These are phyloP conservation scores for Liparis tanakae DNA, from an alignment of 2,797 vertebrate genomes.

Conservation along the genomic window DNA sequence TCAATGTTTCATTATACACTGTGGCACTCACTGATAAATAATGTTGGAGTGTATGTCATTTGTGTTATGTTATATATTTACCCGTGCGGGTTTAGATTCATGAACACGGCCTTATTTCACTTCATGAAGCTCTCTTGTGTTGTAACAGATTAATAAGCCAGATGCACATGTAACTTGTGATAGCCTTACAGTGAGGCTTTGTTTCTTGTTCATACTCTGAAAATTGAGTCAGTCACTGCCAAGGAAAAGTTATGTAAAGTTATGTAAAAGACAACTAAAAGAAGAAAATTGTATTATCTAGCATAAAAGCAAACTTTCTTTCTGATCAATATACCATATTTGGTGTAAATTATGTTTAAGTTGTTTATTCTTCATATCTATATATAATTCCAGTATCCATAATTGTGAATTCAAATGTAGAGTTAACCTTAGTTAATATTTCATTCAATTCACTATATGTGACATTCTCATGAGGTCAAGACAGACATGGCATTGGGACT, in stretches of 20 bases:
- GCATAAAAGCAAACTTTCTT: not conserved
- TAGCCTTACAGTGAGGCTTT: not conserved
- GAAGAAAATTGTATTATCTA: not conserved
- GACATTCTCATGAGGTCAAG: conserved; percentile 30
- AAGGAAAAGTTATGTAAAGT: too few relatives aligned
- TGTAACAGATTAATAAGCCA: not conserved
- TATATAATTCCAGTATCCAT: not conserved
- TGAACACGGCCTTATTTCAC: not conserved
- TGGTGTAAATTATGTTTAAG: not conserved
- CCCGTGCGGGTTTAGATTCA: not conserved
- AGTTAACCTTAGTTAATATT: not conserved
- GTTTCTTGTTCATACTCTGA: not conserved
- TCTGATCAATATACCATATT: not conserved
- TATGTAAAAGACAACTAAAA: not conserved
- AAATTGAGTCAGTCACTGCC: not conserved
- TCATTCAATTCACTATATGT: not conserved
- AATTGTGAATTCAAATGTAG: not conserved
- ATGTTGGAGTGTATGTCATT: not conserved
- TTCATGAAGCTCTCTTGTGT: too few relatives aligned
- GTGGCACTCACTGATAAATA: not conserved
- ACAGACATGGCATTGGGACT: conserved; percentile 6
- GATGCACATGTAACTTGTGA: not conserved
- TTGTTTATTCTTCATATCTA: not conserved
- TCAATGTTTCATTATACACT: not conserved
- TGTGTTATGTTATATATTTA: not conserved